Evolutionary conservation across 2,888 invertebrate genomes (phyloP).

Genomic region (Troilus luridus): DNA sequence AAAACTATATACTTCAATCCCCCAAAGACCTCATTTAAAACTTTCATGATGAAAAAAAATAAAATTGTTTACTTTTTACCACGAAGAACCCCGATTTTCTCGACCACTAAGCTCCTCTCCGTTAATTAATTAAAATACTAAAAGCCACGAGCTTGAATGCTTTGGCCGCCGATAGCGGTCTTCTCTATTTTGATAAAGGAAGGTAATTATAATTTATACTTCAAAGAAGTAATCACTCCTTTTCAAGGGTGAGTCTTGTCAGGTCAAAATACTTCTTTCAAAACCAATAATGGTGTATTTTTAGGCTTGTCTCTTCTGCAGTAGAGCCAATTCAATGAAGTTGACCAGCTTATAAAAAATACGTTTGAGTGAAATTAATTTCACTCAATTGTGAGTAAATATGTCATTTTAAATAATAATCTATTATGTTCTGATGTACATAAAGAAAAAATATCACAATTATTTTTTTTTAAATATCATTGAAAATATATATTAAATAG

Average conservation of each 20-base stretch:
- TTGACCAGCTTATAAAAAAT: not conserved
- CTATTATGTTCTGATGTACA: too few species aligned
- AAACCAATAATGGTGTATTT: not conserved
- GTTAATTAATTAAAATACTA: not conserved
- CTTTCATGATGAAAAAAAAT: not conserved
- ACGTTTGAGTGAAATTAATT: not conserved
- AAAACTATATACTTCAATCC: not conserved
- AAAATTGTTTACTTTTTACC: not conserved
- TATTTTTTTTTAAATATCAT: too few species aligned
- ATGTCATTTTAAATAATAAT: too few species aligned
- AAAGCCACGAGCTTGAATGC: not conserved
- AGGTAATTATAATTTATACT: constrained; percentile 2
- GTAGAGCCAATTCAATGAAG: not conserved
- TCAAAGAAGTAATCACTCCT: not conserved
- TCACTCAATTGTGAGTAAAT: not conserved
- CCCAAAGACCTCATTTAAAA: not conserved
- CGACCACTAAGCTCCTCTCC: not conserved
- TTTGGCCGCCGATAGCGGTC: not conserved
- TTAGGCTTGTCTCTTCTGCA: not conserved
- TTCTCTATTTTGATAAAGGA: not conserved
- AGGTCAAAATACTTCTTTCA: not conserved
- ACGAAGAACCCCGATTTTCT: not conserved
- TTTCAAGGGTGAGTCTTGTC: not conserved
- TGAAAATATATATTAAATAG: too few species aligned
- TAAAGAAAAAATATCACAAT: too few species aligned